Base-by-base conservation (phyloP, 2,888 invertebrate species). In the Listrodromus nycthemerus region DNA sequence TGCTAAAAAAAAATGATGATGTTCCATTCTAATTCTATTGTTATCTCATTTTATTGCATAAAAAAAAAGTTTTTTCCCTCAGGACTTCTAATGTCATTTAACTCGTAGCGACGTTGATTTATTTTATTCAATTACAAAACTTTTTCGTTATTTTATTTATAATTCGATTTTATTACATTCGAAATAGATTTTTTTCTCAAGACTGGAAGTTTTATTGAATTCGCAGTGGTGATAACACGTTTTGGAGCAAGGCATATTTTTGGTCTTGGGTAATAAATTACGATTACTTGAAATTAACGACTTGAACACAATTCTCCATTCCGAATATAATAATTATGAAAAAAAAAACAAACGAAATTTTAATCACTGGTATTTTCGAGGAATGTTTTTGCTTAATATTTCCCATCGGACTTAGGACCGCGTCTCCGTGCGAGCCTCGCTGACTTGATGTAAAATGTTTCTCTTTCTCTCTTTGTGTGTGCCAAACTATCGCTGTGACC, bases 391-490 rank as follows among this genome's bases (percentile, higher is more conserved):
- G 10, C 21, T 19, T 10, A 0, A 19, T 21, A 52, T 2, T 52
- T 19, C 3, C 10, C 21, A 2, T 52, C 52, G 8, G 1, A 52
- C 52, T 19, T 52, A 21, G 8, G n/a, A 19, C 19, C 21, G 52
- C 1, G 52, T 21, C 5, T 8, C 7, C 19, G n/a, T 2, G 21
- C 52, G 21, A 21, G 10, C 19, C 52, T 13, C 10, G 21, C 21
- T 21, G n/a, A 19, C 52, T 52, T 21, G 19, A 69, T n/a, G 2
- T 55, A 24, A 61, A 61, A 7, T 71, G 7, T 63, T n/a, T 48
- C 21, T 41, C 30, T 30, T 30, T 61, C 58, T 61, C 55, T 58
- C 58, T 61, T 27, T 61, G 16, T 30, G 30, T 19, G 55, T 55
- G 55, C 55, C 37, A 55, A 48, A 55, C 41, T 52, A 6, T 50